Percentiles rank a stretch among this genome's conserved stretches.
Conservation (phyloP, 2,113 vertebrate species). For the Chitala chitala region DNA sequence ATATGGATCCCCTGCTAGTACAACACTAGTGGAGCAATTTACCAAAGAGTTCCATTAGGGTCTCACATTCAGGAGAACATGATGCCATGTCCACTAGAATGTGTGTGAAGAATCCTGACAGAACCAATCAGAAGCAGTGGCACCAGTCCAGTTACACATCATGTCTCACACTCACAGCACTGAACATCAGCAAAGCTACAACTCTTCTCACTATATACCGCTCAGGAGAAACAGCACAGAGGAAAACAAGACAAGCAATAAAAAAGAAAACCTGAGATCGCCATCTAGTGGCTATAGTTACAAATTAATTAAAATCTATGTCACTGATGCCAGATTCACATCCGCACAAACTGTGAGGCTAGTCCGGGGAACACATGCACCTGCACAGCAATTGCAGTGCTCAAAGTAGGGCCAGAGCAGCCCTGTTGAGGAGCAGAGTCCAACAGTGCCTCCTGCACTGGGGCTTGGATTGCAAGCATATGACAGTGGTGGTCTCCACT, state of each 20-base stretch:
- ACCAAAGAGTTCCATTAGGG: slow-evolving; percentile 25
- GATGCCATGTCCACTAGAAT: slow-evolving; percentile 25
- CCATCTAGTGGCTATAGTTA: slow-evolving; percentile 13
- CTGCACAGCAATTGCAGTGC: too few relatives aligned
- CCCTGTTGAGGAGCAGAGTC: too few relatives aligned
- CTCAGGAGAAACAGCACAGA: neutral
- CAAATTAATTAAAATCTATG: neutral
- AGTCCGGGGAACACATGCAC: neutral
- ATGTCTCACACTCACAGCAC: neutral
- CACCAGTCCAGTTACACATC: neutral
- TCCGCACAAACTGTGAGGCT: too few relatives aligned
- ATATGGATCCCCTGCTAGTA: slow-evolving; percentile 29
- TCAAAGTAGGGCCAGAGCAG: too few relatives aligned
- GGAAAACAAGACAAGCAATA: neutral
- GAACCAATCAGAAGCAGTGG: neutral
- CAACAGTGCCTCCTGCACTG: too few relatives aligned
- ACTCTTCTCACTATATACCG: neutral
- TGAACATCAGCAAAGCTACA: neutral
- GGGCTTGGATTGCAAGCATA: too few relatives aligned
- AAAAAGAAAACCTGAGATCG: neutral
- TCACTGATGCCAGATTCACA: too few relatives aligned
- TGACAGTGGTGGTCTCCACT: too few relatives aligned
- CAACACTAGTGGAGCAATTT: slow-evolving; percentile 21
- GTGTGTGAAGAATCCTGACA: slow-evolving; percentile 27
- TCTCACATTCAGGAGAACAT: slow-evolving; percentile 16